Evolutionary conservation across 1,140 invertebrate genomes (phyloP).

Genomic region (Drosophila parabipectinata): DNA sequence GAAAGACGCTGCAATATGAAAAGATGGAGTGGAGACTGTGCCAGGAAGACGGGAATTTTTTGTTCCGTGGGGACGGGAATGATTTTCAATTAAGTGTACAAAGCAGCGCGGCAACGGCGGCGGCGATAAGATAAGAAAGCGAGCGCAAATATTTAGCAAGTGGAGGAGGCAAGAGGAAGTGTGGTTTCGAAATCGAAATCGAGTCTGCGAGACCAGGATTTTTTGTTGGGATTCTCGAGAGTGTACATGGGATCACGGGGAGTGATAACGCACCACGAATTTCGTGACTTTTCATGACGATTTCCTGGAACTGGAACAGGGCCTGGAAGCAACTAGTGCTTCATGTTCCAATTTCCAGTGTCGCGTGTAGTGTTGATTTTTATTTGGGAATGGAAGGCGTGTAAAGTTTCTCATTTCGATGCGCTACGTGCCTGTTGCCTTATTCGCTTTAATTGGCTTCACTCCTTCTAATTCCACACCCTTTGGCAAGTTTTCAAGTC

Average conservation of each 20-base stretch:
- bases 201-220: slow-evolving; percentile 33
- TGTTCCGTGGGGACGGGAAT: slow-evolving; percentile 20
- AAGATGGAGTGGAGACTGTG: slow-evolving; percentile 38
- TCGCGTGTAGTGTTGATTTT: neutral
- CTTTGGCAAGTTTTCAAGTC: slow-evolving; percentile 72
- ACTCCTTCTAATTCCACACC: slow-evolving; percentile 54
- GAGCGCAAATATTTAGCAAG: slow-evolving; percentile 50
- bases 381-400: slow-evolving; percentile 7
- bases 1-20: slow-evolving; percentile 18
- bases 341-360: slow-evolving; percentile 25
- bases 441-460: slow-evolving; percentile 25
- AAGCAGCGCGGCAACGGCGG: slow-evolving; percentile 37
- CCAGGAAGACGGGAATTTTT: slow-evolving; percentile 46
- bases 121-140: slow-evolving; percentile 65
- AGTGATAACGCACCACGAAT: slow-evolving; percentile 45
- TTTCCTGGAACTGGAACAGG: slow-evolving; percentile 20
- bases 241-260: slow-evolving; percentile 18
- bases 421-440: slow-evolving; percentile 21
- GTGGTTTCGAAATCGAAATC: slow-evolving; percentile 20
- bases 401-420: slow-evolving; percentile 36
- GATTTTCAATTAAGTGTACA: slow-evolving; percentile 72
- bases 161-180: slow-evolving; percentile 42
- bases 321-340: neutral
- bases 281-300: slow-evolving; percentile 31
- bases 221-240: slow-evolving; percentile 39